These are phyloP conservation scores for Oryzias woworae DNA, from an alignment of 2,113 vertebrate genomes.

Conservation along the genomic window DNA sequence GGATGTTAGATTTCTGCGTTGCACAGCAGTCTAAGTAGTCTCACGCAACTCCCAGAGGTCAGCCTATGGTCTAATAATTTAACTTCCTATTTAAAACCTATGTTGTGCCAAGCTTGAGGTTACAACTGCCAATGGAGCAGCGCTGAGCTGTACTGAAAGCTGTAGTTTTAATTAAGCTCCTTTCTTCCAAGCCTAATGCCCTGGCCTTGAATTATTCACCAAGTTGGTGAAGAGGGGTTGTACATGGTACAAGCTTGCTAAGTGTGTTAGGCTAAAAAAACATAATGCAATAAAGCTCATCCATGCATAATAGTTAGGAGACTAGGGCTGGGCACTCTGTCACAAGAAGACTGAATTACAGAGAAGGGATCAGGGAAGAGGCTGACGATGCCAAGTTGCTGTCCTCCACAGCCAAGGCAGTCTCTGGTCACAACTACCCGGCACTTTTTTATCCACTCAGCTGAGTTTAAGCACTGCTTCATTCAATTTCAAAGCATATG, in stretches of 20 bases:
- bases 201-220: slow-evolving; percentile 72
- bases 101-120: slow-evolving; percentile 45
- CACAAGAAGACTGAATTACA: slow-evolving; percentile 52
- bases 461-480: slow-evolving; percentile 30
- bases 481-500: slow-evolving; percentile 42
- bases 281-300: slow-evolving; percentile 73
- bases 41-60: slow-evolving; percentile 28
- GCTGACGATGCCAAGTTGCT: slow-evolving; percentile 41
- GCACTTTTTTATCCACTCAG: slow-evolving; percentile 26
- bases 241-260: slow-evolving; percentile 70
- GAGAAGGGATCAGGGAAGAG: slow-evolving; percentile 45
- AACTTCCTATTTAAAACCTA: slow-evolving; percentile 54
- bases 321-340: slow-evolving; percentile 40
- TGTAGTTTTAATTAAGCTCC: slow-evolving; percentile 73
- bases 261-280: slow-evolving; percentile 73
- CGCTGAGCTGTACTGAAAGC: slow-evolving; percentile 59
- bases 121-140: slow-evolving; percentile 51
- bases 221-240: slow-evolving; percentile 56
- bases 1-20: slow-evolving; percentile 34
- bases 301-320: slow-evolving; percentile 68
- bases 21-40: slow-evolving; percentile 30
- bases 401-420: slow-evolving; percentile 35
- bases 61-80: slow-evolving; percentile 49
- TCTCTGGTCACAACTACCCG: slow-evolving; percentile 45
- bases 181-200: slow-evolving; percentile 68